Percentiles rank a stretch among this genome's conserved stretches.
Evolutionary conservation across 2,888 invertebrate species (phyloP).

Genomic region (Oxyteleia sp.): DNA sequence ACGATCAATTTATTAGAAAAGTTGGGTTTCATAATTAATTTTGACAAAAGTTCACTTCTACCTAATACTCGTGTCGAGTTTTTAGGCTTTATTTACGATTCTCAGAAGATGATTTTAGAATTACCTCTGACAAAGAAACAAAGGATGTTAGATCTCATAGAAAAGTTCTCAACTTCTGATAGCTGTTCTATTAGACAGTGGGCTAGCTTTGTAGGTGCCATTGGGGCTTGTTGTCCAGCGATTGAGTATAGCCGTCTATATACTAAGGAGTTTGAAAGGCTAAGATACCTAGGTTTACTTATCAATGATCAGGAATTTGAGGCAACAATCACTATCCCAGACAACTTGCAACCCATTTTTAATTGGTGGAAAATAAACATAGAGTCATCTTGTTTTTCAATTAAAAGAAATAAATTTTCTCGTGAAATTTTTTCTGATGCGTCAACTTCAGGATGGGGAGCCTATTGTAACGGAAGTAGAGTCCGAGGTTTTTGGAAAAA

Average conservation of each 20-base stretch:
- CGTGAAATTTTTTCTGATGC: slow-evolving; percentile 25
- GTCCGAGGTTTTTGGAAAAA: slow-evolving; percentile 22
- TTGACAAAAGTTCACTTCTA: slow-evolving; percentile 16
- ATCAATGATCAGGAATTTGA: background rate
- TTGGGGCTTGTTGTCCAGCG: slow-evolving; percentile 48
- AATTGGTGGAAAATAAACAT: slow-evolving; percentile 34
- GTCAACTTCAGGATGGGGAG: slow-evolving; percentile 16
- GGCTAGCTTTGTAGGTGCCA: slow-evolving; percentile 42
- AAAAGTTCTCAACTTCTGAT: background rate
- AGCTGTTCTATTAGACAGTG: slow-evolving; percentile 45
- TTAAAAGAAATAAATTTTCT: background rate
- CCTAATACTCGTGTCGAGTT: slow-evolving; percentile 5
- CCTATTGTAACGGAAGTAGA: background rate
- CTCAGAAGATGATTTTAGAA: slow-evolving; percentile 40
- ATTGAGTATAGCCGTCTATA: slow-evolving; percentile 42
- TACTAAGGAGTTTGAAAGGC: slow-evolving; percentile 44
- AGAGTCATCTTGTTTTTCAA: background rate
- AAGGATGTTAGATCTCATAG: slow-evolving; percentile 1
- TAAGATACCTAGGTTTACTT: slow-evolving; percentile 16
- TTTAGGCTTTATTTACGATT: slow-evolving; percentile 35
- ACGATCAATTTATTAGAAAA: background rate
- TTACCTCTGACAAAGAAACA: slow-evolving; percentile 5
- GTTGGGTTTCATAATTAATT: slow-evolving; percentile 20
- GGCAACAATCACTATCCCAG: background rate
- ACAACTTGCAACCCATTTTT: background rate